Percentiles rank a stretch among this genome's conserved stretches.
Conservation (phyloP, 2,113 vertebrate species). For the Phylloscopus trochilus region DNA sequence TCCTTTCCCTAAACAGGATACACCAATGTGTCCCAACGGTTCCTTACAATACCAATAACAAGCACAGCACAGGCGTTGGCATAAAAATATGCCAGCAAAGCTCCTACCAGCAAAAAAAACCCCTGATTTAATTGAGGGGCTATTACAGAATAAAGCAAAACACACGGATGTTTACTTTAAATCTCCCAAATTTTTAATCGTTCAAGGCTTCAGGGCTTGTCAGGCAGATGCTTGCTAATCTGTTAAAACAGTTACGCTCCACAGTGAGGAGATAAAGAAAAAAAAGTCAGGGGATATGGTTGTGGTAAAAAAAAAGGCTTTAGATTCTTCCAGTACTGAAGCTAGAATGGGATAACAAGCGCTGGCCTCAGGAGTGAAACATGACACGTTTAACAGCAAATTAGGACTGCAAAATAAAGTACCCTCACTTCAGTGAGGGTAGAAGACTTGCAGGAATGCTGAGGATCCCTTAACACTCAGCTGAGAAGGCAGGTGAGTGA, state of each 20-base stretch:
- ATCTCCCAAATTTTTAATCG: rapidly evolving
- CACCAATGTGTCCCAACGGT: background rate
- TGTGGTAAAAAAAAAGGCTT: background rate
- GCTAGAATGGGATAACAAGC: background rate
- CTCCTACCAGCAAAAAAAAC: background rate
- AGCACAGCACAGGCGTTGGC: background rate
- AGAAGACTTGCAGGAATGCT: background rate
- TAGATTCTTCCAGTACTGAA: background rate
- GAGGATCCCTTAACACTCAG: background rate
- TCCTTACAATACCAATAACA: background rate
- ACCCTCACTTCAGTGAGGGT: background rate
- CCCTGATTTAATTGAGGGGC: background rate
- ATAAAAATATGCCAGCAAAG: background rate
- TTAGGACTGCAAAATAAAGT: background rate
- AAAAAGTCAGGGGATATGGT: background rate
- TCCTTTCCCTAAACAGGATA: background rate
- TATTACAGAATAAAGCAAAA: background rate
- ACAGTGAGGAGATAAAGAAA: background rate
- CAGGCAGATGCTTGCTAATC: background rate
- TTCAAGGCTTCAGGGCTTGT: background rate
- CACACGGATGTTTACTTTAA: background rate
- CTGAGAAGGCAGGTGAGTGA: background rate
- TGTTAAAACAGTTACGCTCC: background rate
- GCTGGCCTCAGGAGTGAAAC: background rate
- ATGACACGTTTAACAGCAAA: background rate